A percentile compares a stretch with the other conserved stretches of the same genome.
Conservation (phyloP, 2,113 vertebrate species). For the Serinus canaria region DNA sequence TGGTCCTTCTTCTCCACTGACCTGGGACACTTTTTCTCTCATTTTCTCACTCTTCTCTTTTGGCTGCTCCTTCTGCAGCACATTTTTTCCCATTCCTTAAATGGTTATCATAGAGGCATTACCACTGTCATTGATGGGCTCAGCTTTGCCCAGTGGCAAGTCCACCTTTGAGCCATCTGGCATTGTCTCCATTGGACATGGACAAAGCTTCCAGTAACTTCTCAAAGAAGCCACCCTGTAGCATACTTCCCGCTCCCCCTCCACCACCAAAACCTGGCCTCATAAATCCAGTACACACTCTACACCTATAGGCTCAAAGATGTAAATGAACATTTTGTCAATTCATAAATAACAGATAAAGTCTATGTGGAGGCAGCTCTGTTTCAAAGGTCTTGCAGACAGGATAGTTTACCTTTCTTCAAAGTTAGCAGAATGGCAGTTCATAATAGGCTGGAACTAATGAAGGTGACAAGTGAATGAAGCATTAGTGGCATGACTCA, state of each 20-base stretch:
- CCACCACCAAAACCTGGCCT: neutral
- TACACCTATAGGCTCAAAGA: neutral
- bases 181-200: neutral
- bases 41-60: neutral
- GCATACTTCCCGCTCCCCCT: too few relatives aligned
- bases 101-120: neutral
- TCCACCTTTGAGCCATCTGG: neutral
- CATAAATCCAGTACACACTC: neutral
- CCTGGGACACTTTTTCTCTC: neutral
- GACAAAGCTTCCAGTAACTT: neutral
- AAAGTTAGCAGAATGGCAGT: neutral
- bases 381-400: neutral
- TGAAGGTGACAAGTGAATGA: neutral
- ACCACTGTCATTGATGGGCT: neutral
- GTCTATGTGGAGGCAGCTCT: fast-evolving
- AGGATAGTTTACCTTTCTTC: neutral
- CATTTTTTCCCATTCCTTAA: neutral
- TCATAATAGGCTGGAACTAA: neutral
- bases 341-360: neutral
- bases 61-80: neutral
- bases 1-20: neutral
- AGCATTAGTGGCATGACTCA: neutral
- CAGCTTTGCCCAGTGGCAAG: neutral
- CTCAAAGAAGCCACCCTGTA: neutral
- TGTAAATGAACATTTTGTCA: neutral